Conservation (phyloP, 2,888 invertebrate species). For the Tigriopus californicus region DNA sequence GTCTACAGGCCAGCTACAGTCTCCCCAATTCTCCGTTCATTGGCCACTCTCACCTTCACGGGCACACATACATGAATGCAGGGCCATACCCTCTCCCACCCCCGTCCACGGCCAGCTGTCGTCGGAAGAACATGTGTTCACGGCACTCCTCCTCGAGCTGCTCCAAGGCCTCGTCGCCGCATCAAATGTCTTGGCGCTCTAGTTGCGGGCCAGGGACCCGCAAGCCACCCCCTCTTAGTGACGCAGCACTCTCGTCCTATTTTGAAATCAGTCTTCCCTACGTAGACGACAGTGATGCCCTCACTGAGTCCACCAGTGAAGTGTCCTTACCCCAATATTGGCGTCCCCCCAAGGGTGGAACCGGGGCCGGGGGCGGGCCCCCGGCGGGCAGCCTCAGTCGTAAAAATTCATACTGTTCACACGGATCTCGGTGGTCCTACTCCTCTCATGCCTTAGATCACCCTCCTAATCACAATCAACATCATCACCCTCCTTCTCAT, state of each 20-base stretch:
- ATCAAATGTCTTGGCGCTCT: conserved; percentile 59
- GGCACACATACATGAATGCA: too few relatives aligned
- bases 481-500: conserved; percentile 1
- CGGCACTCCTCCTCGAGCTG: conserved; percentile 41
- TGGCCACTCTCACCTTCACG: too few relatives aligned
- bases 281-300: conserved; percentile 90
- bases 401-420: conserved; percentile 87
- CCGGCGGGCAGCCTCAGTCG: conserved; percentile 39
- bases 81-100: too few relatives aligned
- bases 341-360: conserved; percentile 64
- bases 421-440: conserved; percentile 78
- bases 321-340: conserved; percentile 66
- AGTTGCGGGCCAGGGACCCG: conserved; percentile 43
- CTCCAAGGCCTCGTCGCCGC: conserved; percentile 54
- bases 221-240: conserved; percentile 60
- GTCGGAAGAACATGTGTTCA: conserved; percentile 25
- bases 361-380: background rate
- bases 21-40: too few relatives aligned
- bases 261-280: conserved; percentile 71
- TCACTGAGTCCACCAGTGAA: conserved; percentile 91
- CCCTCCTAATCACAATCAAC: conserved; percentile 3
- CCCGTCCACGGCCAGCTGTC: too few relatives aligned
- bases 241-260: conserved; percentile 64
- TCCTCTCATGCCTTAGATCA: conserved; percentile 53
- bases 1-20: too few relatives aligned